Evolutionary conservation across 2,888 invertebrate species (phyloP).

Genomic region (Platycnemis pennipes): DNA sequence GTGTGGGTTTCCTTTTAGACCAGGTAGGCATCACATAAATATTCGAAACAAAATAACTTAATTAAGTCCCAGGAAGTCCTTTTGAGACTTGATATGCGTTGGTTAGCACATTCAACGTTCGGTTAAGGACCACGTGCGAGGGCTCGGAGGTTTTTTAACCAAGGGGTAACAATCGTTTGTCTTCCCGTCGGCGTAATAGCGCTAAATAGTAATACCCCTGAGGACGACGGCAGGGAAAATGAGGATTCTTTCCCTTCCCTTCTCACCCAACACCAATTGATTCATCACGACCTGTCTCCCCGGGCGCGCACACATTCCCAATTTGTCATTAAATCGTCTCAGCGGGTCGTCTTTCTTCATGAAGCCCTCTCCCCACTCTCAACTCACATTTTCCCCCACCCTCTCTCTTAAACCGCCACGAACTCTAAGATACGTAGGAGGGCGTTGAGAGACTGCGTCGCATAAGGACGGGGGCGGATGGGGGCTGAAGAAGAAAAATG

Average conservation of each 20-base stretch:
- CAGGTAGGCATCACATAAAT: not conserved
- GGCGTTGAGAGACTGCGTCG: not conserved
- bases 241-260: not conserved
- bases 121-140: not conserved
- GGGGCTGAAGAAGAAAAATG: not conserved
- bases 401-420: not conserved
- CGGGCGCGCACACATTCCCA: not conserved
- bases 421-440: not conserved
- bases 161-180: not conserved
- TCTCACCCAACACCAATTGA: not conserved
- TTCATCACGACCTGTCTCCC: not conserved
- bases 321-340: slow-evolving; percentile 12
- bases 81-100: not conserved
- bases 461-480: not conserved
- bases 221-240: not conserved
- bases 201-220: slow-evolving; percentile 1
- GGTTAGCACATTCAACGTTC: not conserved
- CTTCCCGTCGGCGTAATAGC: not conserved
- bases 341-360: slow-evolving; percentile 26
- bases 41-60: not conserved
- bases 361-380: not conserved
- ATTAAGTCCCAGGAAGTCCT: not conserved
- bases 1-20: not conserved
- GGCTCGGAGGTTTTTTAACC: not conserved
- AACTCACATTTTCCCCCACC: not conserved